phyloP scores from a whole-genome alignment of 2,888 invertebrate species.

The Limnephilus lunatus region DNA sequence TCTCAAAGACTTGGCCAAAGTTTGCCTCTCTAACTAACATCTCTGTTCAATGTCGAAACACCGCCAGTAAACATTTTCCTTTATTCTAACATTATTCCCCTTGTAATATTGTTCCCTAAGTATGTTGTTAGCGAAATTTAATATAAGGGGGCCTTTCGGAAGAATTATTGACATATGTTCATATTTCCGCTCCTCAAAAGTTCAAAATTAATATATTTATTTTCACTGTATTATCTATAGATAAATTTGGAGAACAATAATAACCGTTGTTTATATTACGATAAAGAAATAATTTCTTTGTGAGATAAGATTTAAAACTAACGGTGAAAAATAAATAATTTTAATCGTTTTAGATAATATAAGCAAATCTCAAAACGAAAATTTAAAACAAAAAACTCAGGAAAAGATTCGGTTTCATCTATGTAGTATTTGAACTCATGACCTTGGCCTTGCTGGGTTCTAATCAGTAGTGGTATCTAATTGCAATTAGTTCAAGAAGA shows the following conservation, averaged over 20 bases:
- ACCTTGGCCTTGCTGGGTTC: too few relatives aligned
- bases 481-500: too few relatives aligned
- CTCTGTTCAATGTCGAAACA: conserved; percentile 2
- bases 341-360: too few relatives aligned
- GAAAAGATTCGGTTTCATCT: too few relatives aligned
- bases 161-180: not conserved
- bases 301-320: not conserved
- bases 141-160: not conserved
- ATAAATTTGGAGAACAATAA: not conserved
- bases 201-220: not conserved
- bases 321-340: not conserved
- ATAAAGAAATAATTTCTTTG: not conserved
- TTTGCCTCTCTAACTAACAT: not conserved
- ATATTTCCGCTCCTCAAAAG: not conserved
- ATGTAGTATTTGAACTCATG: too few relatives aligned
- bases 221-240: not conserved
- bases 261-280: not conserved
- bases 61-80: not conserved
- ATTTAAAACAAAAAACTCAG: too few relatives aligned
- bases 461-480: too few relatives aligned
- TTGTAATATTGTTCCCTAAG: not conserved
- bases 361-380: too few relatives aligned
- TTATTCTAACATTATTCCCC: not conserved
- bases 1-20: not conserved
- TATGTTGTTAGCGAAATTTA: not conserved